Evolutionary conservation across 1,140 invertebrate genomes (phyloP).

Genomic region (Diplogasteroides magnus): DNA sequence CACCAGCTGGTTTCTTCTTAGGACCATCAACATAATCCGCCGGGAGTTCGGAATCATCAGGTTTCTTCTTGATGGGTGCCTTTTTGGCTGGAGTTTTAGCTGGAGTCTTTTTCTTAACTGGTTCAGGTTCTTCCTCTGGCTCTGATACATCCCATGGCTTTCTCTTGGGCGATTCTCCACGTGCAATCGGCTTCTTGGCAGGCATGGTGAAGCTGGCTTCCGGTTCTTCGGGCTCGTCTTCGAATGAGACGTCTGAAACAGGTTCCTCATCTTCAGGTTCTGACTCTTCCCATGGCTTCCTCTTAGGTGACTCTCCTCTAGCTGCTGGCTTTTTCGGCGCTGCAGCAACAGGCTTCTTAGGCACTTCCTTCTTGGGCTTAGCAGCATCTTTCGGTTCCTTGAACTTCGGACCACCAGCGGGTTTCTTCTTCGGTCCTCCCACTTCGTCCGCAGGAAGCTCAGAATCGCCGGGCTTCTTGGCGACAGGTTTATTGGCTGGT

Average conservation of each 20-base stretch:
- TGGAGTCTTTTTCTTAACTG: too few species aligned
- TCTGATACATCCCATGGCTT: neutral
- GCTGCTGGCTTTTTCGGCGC: neutral
- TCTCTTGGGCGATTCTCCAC: neutral
- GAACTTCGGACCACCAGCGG: neutral
- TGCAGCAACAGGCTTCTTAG: neutral
- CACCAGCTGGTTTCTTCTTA: neutral
- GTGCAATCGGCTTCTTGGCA: neutral
- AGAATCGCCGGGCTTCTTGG: neutral
- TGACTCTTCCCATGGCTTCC: too few species aligned
- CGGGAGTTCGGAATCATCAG: neutral
- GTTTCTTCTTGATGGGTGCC: neutral
- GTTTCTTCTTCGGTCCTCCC: neutral
- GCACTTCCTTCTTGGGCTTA: neutral
- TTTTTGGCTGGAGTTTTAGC: neutral
- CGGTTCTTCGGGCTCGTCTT: too few species aligned
- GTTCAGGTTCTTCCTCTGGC: too few species aligned
- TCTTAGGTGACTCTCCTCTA: neutral
- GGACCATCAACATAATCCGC: neutral
- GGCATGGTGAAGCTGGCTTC: too few species aligned
- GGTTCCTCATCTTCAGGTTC: too few species aligned
- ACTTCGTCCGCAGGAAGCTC: neutral
- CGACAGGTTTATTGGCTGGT: too few species aligned
- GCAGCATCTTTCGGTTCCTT: neutral
- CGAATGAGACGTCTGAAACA: too few species aligned